phyloP scores from a whole-genome alignment of 2,888 invertebrate genomes.

The Cryptops parisi region DNA sequence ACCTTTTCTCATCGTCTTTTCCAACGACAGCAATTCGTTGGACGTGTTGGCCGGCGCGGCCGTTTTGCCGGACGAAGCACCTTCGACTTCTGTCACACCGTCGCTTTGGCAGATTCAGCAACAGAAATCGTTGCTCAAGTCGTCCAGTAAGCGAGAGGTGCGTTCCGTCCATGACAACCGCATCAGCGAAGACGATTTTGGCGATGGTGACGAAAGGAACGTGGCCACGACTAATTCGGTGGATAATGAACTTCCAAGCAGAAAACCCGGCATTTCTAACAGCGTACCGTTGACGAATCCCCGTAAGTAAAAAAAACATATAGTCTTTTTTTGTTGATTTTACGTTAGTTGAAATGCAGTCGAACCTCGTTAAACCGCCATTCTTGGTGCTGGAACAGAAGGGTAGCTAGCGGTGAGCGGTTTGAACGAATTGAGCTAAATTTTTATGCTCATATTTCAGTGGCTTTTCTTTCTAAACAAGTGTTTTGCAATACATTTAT shows the following conservation, averaged over 20 bases:
- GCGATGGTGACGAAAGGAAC: neutral
- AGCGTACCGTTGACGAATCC: conserved; percentile 27
- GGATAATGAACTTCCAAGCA: conserved; percentile 30
- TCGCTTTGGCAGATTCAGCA: neutral
- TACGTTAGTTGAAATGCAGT: no score
- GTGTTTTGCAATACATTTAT: no score
- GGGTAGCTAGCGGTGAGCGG: no score
- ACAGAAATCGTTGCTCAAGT: neutral
- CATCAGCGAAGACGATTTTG: conserved; percentile 6
- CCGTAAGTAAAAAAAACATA: no score
- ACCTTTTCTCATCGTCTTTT: conserved; percentile 31
- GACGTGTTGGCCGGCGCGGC: neutral
- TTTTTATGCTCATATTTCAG: no score
- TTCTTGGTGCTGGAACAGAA: no score
- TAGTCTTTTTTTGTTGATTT: no score
- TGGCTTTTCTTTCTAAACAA: no score
- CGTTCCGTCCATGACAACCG: conserved; percentile 7
- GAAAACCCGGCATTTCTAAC: conserved; percentile 14
- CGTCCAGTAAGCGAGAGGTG: neutral
- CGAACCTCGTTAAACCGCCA: no score
- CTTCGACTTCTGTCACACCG: neutral
- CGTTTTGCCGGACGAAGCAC: neutral
- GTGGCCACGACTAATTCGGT: conserved; percentile 24
- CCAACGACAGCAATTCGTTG: conserved; percentile 29
- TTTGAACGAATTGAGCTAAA: no score